These are phyloP conservation scores for Picus viridis DNA, from an alignment of 2,797 vertebrate species.

Conservation along the genomic window DNA sequence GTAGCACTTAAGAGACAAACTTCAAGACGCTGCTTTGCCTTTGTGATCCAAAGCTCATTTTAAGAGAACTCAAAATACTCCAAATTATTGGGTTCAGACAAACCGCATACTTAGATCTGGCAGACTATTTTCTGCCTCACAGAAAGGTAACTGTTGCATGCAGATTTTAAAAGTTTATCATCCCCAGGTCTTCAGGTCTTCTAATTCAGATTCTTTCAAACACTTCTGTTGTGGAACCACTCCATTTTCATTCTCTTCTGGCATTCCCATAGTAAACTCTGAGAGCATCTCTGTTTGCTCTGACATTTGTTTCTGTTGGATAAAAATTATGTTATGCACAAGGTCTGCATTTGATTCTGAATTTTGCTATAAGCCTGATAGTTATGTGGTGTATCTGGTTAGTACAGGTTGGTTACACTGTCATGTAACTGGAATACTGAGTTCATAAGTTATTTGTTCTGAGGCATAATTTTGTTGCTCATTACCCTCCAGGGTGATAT, in stretches of 20 bases:
- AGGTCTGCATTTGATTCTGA: background rate
- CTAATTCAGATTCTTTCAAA: background rate
- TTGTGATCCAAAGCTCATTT: background rate
- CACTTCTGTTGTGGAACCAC: background rate
- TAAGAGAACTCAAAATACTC: background rate
- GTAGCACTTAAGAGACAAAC: background rate
- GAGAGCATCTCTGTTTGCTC: background rate
- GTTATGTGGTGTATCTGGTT: background rate
- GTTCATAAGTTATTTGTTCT: background rate
- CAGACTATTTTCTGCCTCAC: background rate
- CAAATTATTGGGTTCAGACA: background rate
- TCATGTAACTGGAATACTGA: background rate
- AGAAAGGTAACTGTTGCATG: background rate
- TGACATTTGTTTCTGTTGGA: conserved; percentile 14
- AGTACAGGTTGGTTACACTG: background rate
- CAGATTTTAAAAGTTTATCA: background rate
- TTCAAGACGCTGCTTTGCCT: background rate
- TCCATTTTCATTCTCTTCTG: background rate
- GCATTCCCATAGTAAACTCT: background rate
- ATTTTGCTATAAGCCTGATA: background rate
- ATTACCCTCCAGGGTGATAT: background rate
- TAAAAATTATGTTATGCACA: background rate
- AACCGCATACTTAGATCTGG: background rate
- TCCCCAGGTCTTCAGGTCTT: background rate
- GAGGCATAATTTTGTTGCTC: background rate